A percentile compares a stretch with the other conserved stretches of the same genome.
Evolutionary conservation across 2,888 invertebrate species (phyloP).

Genomic region (Melieria picta): DNA sequence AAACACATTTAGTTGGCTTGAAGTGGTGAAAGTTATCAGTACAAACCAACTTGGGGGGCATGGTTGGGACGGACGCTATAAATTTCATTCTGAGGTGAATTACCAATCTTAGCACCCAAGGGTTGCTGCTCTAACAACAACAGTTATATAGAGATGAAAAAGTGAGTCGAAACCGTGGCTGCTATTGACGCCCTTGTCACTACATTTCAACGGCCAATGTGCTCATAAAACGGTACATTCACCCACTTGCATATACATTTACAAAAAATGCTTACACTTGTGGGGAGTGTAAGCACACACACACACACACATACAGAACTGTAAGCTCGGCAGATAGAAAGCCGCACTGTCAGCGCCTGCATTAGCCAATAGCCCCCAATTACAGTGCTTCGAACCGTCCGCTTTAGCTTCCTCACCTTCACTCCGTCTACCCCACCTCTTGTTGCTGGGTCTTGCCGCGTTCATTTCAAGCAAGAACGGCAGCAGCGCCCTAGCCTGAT

Average conservation of each 20-base stretch:
- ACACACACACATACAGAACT: conserved; percentile 2
- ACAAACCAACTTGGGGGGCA: not conserved
- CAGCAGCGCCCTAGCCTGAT: no score
- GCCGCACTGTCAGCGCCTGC: no score
- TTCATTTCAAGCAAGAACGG: no score
- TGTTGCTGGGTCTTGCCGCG: no score
- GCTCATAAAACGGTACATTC: conserved; percentile 25
- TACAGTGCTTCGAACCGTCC: no score
- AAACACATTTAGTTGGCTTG: no score
- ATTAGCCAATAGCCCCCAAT: no score
- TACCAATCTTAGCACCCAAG: no score
- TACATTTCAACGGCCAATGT: conserved; percentile 48
- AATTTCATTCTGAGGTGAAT: not conserved
- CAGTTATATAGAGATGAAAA: not conserved
- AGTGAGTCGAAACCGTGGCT: not conserved
- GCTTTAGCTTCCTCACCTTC: no score
- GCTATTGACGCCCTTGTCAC: conserved; percentile 51
- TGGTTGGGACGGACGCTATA: not conserved
- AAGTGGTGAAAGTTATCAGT: not conserved
- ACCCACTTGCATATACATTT: conserved; percentile 7
- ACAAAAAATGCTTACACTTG: conserved; percentile 14
- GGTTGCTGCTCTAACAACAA: no score
- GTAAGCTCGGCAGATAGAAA: not conserved
- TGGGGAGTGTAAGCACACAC: not conserved
- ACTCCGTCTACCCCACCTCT: no score